A percentile compares a stretch with the other conserved stretches of the same genome.
These are phyloP conservation scores for Asbolus verrucosus DNA, from an alignment of 1,140 invertebrate genomes.

Conservation along the genomic window DNA sequence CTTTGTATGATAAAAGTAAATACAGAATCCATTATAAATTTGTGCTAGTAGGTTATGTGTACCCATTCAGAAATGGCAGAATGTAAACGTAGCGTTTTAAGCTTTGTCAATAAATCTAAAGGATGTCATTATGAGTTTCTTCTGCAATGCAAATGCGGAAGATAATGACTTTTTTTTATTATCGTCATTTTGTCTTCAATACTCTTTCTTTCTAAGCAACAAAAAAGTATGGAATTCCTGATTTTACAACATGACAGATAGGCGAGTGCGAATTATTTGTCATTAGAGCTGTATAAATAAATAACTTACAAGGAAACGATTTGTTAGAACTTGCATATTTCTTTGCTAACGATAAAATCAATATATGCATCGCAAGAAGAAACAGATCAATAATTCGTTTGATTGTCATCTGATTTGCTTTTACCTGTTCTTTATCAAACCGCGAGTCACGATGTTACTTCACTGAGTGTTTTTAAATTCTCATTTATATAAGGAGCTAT, in stretches of 20 bases:
- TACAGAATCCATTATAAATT: conserved; percentile 7
- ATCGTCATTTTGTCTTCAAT: no score
- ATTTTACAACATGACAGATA: background rate
- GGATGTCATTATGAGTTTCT: conserved; percentile 16
- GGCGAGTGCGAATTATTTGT: conserved; percentile 32
- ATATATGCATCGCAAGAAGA: no score
- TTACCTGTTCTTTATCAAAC: conserved; percentile 29
- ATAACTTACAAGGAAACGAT: conserved; percentile 26
- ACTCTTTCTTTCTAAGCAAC: no score
- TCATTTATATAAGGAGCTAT: background rate
- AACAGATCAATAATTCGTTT: conserved; percentile 19
- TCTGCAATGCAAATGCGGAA: background rate
- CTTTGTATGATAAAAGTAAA: background rate
- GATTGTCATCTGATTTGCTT: conserved; percentile 34
- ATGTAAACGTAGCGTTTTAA: conserved; percentile 6
- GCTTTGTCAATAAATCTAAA: conserved; percentile 22
- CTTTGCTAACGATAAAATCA: background rate
- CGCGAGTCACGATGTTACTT: conserved; percentile 14
- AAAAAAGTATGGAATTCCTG: conserved; percentile 8
- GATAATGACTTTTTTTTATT: no score
- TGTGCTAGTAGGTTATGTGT: conserved; percentile 31
- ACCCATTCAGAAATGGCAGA: conserved; percentile 3
- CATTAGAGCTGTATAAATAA: conserved; percentile 18
- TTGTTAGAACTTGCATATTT: conserved; percentile 24
- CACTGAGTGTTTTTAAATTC: conserved; percentile 1